Evolutionary conservation across 2,113 vertebrate genomes (phyloP).

Genomic region (Phrynocephalus versicolor): DNA sequence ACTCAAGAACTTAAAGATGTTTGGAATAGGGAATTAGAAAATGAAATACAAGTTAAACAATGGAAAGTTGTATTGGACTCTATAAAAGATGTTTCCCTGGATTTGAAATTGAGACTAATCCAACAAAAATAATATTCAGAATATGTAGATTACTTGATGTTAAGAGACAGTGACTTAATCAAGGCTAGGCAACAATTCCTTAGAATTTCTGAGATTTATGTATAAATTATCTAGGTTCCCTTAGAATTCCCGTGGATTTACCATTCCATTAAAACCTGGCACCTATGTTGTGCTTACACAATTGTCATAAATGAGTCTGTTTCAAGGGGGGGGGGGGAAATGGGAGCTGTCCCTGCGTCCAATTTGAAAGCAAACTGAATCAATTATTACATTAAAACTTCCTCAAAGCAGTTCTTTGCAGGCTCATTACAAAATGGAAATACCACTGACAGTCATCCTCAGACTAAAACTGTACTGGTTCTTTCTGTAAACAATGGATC

Average conservation of each 20-base stretch:
- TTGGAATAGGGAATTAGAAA: too few species aligned
- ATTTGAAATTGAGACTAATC: too few species aligned
- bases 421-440: constrained; percentile 24
- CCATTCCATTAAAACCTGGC: background rate
- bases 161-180: background rate
- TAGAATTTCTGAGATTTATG: background rate
- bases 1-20: too few species aligned
- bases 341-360: background rate
- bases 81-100: too few species aligned
- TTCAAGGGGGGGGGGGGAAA: background rate
- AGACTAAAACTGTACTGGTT: constrained; percentile 12
- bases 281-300: constrained; percentile 15
- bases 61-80: too few species aligned
- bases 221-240: background rate
- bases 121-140: too few species aligned
- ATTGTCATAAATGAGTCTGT: background rate
- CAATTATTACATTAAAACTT: constrained; percentile 36
- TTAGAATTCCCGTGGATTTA: background rate
- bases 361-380: constrained; percentile 35
- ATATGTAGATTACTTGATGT: background rate
- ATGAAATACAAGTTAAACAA: too few species aligned
- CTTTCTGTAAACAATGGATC: constrained; percentile 7
- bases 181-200: background rate
- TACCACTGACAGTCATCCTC: background rate
- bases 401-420: background rate